These are phyloP conservation scores for Lynx canadensis DNA, from an alignment of 2,113 vertebrate species.

Conservation along the genomic window DNA sequence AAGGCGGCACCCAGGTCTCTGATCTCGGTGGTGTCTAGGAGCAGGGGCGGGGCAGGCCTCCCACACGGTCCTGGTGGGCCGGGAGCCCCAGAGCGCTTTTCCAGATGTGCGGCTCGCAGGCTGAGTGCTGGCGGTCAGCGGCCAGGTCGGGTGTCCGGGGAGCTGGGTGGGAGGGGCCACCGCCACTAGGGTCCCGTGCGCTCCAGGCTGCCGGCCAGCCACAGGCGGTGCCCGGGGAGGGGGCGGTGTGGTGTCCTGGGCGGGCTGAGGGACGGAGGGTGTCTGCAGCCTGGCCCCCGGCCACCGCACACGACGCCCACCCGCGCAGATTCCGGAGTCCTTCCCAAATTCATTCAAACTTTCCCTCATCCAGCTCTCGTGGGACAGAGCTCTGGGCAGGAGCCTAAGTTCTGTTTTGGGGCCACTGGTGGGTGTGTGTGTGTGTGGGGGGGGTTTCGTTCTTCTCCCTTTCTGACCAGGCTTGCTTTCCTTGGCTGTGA, in stretches of 20 bases:
- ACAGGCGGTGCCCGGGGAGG: not conserved
- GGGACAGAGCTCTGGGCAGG: not conserved
- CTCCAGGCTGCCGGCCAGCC: not conserved
- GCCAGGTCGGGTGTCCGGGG: not conserved
- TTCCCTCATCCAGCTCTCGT: not conserved
- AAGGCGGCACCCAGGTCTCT: not conserved
- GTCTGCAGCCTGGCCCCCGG: not conserved
- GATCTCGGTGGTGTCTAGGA: not conserved
- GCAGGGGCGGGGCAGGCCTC: not conserved
- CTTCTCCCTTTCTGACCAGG: not conserved
- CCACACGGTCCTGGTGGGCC: not conserved
- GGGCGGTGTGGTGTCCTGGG: no score
- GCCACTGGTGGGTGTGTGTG: not conserved
- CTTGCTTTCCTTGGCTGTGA: not conserved
- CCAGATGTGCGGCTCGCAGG: not conserved
- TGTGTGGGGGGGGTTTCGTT: accelerated
- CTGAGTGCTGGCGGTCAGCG: not conserved
- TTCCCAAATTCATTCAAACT: not conserved
- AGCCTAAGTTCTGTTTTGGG: not conserved
- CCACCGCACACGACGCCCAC: accelerated
- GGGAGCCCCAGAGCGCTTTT: not conserved
- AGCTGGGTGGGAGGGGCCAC: not conserved
- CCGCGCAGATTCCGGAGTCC: not conserved
- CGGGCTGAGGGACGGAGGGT: not conserved
- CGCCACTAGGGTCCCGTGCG: accelerated